Percentiles rank a stretch among this genome's conserved stretches.
Evolutionary conservation across 2,113 vertebrate species (phyloP).

Genomic region (Chamaea fasciata): DNA sequence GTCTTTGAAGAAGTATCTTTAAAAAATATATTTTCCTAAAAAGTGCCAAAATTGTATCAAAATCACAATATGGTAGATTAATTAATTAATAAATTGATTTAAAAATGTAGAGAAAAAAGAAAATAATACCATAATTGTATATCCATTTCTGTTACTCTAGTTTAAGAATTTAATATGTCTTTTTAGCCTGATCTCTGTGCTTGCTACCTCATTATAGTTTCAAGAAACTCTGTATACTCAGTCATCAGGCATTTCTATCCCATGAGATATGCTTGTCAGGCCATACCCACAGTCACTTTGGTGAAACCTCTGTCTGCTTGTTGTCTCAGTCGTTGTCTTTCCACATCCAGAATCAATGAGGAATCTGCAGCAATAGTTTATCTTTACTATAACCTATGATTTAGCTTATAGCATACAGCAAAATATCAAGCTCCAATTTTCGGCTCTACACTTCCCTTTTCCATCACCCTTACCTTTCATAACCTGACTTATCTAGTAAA

Average conservation of each 20-base stretch:
- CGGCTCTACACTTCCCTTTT: background rate
- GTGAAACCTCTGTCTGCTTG: background rate
- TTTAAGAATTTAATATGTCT: background rate
- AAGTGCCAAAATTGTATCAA: background rate
- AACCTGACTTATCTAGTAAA: background rate
- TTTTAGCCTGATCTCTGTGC: background rate
- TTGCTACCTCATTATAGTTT: background rate
- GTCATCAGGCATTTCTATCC: background rate
- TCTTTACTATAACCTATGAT: background rate
- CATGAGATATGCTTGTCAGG: background rate
- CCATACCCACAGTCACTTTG: background rate
- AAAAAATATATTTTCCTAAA: background rate
- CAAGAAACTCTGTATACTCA: background rate
- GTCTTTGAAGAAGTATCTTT: background rate
- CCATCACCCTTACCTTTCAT: background rate
- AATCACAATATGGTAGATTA: background rate
- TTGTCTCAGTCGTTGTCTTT: background rate
- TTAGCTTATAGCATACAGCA: background rate
- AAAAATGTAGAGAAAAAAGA: background rate
- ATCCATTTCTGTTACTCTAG: background rate
- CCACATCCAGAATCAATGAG: background rate
- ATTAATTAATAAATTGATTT: background rate
- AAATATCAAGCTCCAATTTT: background rate
- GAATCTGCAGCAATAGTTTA: background rate
- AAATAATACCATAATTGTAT: background rate